These are phyloP conservation scores for Stenoptilia bipunctidactyla DNA, from an alignment of 2,888 invertebrate genomes.

Conservation along the genomic window DNA sequence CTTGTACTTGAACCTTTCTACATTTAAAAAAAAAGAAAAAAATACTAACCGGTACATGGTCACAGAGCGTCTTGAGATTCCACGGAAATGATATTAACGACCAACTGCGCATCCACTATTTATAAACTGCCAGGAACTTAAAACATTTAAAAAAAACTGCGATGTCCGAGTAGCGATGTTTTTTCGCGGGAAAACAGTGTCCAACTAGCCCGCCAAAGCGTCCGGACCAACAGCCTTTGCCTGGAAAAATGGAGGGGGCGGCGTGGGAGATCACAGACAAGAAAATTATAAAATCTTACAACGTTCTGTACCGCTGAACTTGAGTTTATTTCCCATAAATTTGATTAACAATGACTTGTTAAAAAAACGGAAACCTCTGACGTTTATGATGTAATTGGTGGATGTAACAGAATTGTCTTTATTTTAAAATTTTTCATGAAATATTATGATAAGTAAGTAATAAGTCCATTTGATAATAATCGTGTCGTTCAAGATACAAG, in stretches of 20 bases:
- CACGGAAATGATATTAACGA: conserved; percentile 23
- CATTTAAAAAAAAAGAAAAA: conserved; percentile 22
- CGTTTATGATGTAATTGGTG: not conserved
- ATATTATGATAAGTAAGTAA: no score
- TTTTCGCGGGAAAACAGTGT: conserved; percentile 32
- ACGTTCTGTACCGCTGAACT: not conserved
- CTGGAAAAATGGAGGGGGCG: conserved; percentile 19
- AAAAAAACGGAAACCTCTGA: not conserved
- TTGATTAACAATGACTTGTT: not conserved
- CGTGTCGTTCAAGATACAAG: no score
- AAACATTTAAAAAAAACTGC: not conserved
- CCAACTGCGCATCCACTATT: conserved; percentile 34
- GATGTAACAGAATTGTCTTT: no score
- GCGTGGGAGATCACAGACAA: conserved; percentile 19
- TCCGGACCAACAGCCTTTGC: not conserved
- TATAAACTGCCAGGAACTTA: conserved; percentile 31
- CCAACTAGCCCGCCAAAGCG: not conserved
- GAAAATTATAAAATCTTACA: not conserved
- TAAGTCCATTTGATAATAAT: no score
- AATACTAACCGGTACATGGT: conserved; percentile 55
- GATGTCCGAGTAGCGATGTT: not conserved
- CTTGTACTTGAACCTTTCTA: conserved; percentile 15
- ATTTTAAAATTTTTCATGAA: no score
- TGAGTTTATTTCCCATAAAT: not conserved
- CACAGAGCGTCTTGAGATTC: conserved; percentile 19